Evolutionary conservation across 1,140 invertebrate species (phyloP), one percentile per base, ranked within the genome.

Genomic region (Drosophila subpulchrella): DNA sequence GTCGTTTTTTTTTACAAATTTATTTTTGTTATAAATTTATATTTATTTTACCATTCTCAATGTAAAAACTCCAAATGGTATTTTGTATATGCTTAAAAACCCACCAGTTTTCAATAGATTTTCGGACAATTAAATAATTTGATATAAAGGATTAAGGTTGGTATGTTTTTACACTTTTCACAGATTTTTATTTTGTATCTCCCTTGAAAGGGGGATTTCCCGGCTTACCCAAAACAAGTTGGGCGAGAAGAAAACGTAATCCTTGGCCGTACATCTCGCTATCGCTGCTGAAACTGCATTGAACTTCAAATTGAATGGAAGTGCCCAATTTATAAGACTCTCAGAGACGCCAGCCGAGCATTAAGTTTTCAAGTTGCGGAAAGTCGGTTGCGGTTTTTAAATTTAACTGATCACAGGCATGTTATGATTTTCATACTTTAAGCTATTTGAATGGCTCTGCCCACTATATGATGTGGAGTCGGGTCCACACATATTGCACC

Each of bases 301-400:
- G 63, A 86, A 59, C 82, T 27, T 42, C 44, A 36, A n/a, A 46
- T 57, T 50, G 41, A 24, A 20, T 34, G 48, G 46, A 54, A 7
- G 34, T 57, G 13, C 46, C 34, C 44, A 36, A 70, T 86, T 76
- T 86, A 86, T 86, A 88, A 73, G 53, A 8, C 61, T 39, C 44
- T 66, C 66, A 75, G 46, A 59, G 44, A 8, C 46, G 47, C 27
- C 82, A 86, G 55, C 78, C 75, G 65, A 82, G 82, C 82, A 86
- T 47, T 79, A 86, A 70, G 80, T 86, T 75, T 75, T 61, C 46
- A 61, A 73, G 83, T 73, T 86, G 83, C 82, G 82, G 82, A 86
- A 86, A 86, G 82, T 82, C 57, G 56, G 82, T 74, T 85, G 82
- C 78, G 82, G 74, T 61, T 81, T 79, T 86, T 82, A 68, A 86